Base-by-base conservation (phyloP, 2,113 vertebrate genomes). In the Barbus barbus region DNA sequence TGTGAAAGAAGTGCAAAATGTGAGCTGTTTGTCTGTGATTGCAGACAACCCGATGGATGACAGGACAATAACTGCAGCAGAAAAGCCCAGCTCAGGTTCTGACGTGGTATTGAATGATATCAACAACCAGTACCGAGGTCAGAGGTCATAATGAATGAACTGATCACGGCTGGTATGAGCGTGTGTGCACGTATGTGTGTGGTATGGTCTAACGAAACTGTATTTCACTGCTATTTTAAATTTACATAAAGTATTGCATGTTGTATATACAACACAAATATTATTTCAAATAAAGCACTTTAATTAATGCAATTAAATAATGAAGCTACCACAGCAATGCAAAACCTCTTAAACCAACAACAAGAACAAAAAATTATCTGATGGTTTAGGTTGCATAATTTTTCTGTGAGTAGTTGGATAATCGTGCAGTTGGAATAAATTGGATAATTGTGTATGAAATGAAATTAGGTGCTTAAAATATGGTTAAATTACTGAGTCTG, bases 101-200 rank as follows among this genome's bases (percentile, higher is more conserved):
- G 94, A 95, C 3, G 92, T 94, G 36, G 73, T 94, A 67, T 87
- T 92, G 65, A 94, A 95, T n/a, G 91, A 94, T 78, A 78, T 92
- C 85, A 91, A 93, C 87, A 87, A 83, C 1, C 88, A 87, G 33
- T 9, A 86, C 80, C 89, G 88, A 81, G 53, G 46, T 63, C 84
- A 71, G 12, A 63, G 81, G 20, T 60, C 16, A 6, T 33, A 84
- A 18, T 92, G 87, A 94, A 44, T 44, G 4, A 44, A 44, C 41
- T 44, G 41, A 36, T 5, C 24, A 9, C 16, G 44, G n/a, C 22
- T 9, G 22, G 48, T 28, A 18, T 22, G 14, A n/a, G 16, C 7
- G 60, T 38, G 3, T 20, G 14, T 58, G 4, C 41, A 44, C 12
- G 41, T 44, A 44, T 44, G n/a, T 67, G 41, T 77, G 63, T 56